These are phyloP conservation scores for Raja brachyura DNA, from an alignment of 2,113 vertebrate genomes.

Conservation along the genomic window DNA sequence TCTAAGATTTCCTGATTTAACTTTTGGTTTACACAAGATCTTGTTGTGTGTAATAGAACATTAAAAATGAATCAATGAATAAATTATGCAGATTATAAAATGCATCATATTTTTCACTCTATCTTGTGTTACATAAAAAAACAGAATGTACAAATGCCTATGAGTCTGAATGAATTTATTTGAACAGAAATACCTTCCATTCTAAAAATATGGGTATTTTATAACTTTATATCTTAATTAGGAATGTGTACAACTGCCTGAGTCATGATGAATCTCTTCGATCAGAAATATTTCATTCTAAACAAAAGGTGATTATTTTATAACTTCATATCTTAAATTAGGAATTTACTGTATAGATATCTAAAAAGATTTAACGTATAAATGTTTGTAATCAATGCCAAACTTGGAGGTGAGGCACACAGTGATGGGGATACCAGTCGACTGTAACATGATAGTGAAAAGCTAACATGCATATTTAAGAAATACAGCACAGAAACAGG, in stretches of 20 bases:
- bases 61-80: conserved; percentile 31
- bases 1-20: conserved; percentile 19
- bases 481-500: too few species aligned
- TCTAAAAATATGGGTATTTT: neutral
- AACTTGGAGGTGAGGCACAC: too few species aligned
- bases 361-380: neutral
- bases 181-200: neutral
- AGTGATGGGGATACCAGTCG: too few species aligned
- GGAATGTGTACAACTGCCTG: too few species aligned
- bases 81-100: conserved; percentile 29
- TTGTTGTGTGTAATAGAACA: conserved; percentile 28
- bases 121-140: neutral
- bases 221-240: too few species aligned
- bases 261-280: too few species aligned
- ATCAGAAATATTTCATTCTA: neutral
- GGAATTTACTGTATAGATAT: neutral
- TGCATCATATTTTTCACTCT: neutral
- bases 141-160: neutral
- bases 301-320: too few species aligned
- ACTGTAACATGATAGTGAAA: too few species aligned
- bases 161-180: neutral
- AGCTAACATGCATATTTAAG: too few species aligned
- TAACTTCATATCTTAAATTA: neutral
- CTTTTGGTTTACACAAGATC: neutral
- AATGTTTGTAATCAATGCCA: too few species aligned